A percentile compares a stretch with the other conserved stretches of the same genome.
These are phyloP conservation scores for Styela clava DNA, from an alignment of 23 tunicate species.

Conservation along the genomic window DNA sequence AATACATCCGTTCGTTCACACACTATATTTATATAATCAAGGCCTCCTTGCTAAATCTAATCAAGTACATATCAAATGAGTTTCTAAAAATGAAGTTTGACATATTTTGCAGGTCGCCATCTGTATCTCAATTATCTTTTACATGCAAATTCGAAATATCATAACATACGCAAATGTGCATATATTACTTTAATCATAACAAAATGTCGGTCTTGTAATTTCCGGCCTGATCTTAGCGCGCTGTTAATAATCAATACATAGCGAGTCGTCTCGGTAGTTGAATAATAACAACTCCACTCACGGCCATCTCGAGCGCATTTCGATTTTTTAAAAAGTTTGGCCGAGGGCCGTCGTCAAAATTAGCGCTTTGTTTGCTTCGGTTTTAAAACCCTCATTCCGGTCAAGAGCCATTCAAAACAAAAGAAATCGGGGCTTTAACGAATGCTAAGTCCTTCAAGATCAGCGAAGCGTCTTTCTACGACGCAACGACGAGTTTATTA, in stretches of 20 bases:
- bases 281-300: neutral
- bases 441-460: neutral
- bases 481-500: neutral
- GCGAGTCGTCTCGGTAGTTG: neutral
- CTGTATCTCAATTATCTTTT: too few species aligned
- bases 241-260: neutral
- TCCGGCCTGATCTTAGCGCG: neutral
- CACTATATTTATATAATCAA: too few species aligned
- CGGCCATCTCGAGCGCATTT: neutral
- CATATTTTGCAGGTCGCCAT: too few species aligned
- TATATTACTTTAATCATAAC: too few species aligned
- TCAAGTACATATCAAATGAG: too few species aligned
- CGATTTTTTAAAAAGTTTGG: neutral
- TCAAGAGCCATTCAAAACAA: neutral
- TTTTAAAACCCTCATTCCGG: neutral
- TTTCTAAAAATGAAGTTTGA: too few species aligned
- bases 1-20: too few species aligned
- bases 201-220: neutral
- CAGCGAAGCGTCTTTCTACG: neutral
- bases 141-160: too few species aligned
- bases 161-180: too few species aligned
- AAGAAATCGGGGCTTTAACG: neutral
- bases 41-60: too few species aligned
- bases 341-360: neutral
- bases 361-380: neutral